Evolutionary conservation across 2,888 invertebrate genomes (phyloP).

Genomic region (Imbricaverruca yamaguchii): DNA sequence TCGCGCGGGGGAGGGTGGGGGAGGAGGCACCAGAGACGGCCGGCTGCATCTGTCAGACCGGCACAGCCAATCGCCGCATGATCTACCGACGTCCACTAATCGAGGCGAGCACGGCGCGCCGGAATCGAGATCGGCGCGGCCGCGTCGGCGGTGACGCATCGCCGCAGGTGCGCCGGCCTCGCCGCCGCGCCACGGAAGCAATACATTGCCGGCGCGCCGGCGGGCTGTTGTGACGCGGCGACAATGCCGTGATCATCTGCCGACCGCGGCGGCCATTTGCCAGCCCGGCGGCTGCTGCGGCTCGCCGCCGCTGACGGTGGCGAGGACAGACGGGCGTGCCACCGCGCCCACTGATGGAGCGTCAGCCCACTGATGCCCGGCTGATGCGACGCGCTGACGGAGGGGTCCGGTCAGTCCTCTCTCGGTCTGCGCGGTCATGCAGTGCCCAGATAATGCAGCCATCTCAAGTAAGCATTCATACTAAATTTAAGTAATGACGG

Average conservation of each 20-base stretch:
- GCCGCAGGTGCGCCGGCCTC: background rate
- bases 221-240: background rate
- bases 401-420: background rate
- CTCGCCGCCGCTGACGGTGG: background rate
- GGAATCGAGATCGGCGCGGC: too few relatives aligned
- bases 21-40: background rate
- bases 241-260: conserved; percentile 2
- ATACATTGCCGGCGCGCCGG: too few relatives aligned
- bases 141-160: background rate
- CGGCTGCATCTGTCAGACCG: background rate
- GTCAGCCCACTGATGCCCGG: background rate
- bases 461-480: too few relatives aligned
- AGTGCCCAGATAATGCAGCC: background rate
- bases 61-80: background rate
- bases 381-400: background rate
- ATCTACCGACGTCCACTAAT: background rate
- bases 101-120: background rate
- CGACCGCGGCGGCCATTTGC: background rate
- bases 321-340: background rate
- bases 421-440: background rate
- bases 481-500: too few relatives aligned
- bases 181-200: background rate
- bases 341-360: background rate
- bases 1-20: too few relatives aligned
- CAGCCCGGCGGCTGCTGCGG: background rate